Conservation (phyloP, 1,140 invertebrate species). For the Odontomachus brunneus region DNA sequence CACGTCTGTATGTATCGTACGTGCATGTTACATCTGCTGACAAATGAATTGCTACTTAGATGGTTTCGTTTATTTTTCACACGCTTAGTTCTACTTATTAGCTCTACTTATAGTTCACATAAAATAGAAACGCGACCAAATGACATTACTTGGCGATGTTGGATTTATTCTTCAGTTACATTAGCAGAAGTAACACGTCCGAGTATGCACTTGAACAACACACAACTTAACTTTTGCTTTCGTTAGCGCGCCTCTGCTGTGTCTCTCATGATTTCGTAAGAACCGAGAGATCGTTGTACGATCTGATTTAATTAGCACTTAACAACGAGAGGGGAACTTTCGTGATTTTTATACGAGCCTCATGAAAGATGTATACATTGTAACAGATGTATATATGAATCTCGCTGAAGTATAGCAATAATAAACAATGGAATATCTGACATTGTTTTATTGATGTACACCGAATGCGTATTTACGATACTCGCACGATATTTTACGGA, state of each 20-base stretch:
- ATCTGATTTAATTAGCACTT: slow-evolving; percentile 33
- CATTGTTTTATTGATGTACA: slow-evolving; percentile 38
- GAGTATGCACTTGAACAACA: slow-evolving; percentile 31
- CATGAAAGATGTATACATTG: slow-evolving; percentile 39
- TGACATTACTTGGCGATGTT: slow-evolving; percentile 23
- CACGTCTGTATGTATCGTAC: background rate
- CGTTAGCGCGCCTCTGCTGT: slow-evolving; percentile 1
- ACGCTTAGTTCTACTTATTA: slow-evolving; percentile 20
- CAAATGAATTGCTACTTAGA: slow-evolving; percentile 15
- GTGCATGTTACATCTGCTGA: slow-evolving; percentile 21
- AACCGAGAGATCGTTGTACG: slow-evolving; percentile 16
- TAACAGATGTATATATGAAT: slow-evolving; percentile 40
- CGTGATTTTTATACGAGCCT: slow-evolving; percentile 49
- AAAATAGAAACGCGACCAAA: background rate
- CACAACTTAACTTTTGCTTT: slow-evolving; percentile 44
- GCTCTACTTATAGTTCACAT: background rate
- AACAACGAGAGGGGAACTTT: slow-evolving; percentile 52
- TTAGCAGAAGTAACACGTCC: slow-evolving; percentile 26
- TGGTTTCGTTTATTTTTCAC: slow-evolving; percentile 28
- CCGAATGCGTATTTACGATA: slow-evolving; percentile 11
- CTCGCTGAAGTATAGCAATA: slow-evolving; percentile 44
- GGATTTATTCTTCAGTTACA: slow-evolving; percentile 19
- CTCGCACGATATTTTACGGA: slow-evolving; percentile 11
- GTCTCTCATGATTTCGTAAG: slow-evolving; percentile 33
- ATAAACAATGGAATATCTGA: slow-evolving; percentile 53